A percentile compares a stretch with the other conserved stretches of the same genome.
Evolutionary conservation across 2,797 vertebrate species (phyloP).

Genomic region (Melanotaenia boesemani): DNA sequence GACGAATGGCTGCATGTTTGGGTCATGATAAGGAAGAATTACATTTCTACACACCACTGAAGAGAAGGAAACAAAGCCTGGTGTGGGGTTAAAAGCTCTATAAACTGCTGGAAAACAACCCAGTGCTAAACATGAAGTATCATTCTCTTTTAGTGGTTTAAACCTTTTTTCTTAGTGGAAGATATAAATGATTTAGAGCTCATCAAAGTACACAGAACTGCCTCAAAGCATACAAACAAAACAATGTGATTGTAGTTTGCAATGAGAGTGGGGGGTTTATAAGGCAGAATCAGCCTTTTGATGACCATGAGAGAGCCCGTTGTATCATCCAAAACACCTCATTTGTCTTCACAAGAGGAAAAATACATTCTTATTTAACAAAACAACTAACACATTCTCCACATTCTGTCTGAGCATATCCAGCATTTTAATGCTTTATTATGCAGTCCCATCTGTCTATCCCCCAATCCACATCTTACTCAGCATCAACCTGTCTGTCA

Average conservation of each 20-base stretch:
- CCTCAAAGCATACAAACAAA: slow-evolving; percentile 68
- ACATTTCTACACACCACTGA: slow-evolving; percentile 74
- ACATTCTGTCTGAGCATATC: slow-evolving; percentile 28
- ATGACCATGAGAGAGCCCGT: slow-evolving; percentile 44
- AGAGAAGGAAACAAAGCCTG: slow-evolving; percentile 71
- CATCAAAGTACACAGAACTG: slow-evolving; percentile 69
- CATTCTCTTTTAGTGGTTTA: slow-evolving; percentile 49
- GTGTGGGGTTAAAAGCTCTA: slow-evolving; percentile 69
- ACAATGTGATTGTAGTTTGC: slow-evolving; percentile 56
- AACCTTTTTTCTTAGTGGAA: slow-evolving; percentile 60
- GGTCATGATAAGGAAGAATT: slow-evolving; percentile 78
- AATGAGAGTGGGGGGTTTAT: slow-evolving; percentile 1
- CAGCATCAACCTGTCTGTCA: slow-evolving; percentile 32
- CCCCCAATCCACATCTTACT: slow-evolving; percentile 18
- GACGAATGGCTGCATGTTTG: slow-evolving; percentile 72
- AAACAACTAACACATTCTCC: slow-evolving; percentile 25
- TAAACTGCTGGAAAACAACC: slow-evolving; percentile 73
- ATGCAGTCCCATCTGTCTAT: slow-evolving; percentile 22
- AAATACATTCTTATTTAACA: slow-evolving; percentile 33
- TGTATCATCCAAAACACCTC: slow-evolving; percentile 69
- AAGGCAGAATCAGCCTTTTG: slow-evolving; percentile 63
- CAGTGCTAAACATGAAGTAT: slow-evolving; percentile 44
- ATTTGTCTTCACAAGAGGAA: slow-evolving; percentile 67
- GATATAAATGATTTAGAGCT: slow-evolving; percentile 74
- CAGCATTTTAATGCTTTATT: slow-evolving; percentile 21